Evolutionary conservation across 1,140 invertebrate genomes (phyloP).

Genomic region (Caenorhabditis remanei): DNA sequence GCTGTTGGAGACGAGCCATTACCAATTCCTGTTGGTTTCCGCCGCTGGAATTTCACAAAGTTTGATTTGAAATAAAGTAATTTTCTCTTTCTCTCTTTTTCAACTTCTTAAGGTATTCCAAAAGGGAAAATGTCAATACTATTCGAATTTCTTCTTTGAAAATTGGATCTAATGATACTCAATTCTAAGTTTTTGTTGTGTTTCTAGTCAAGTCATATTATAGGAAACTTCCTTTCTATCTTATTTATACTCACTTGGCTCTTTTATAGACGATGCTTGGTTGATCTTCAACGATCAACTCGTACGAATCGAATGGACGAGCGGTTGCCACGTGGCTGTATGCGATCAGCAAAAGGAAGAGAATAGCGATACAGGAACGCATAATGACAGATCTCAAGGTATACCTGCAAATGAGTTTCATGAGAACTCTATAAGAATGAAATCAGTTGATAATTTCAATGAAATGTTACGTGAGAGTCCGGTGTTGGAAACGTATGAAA

Average conservation of each 20-base stretch:
- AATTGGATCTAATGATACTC: too few relatives aligned
- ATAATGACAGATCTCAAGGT: slow-evolving; percentile 28
- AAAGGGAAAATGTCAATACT: too few relatives aligned
- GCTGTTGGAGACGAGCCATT: slow-evolving; percentile 46
- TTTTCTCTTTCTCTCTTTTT: too few relatives aligned
- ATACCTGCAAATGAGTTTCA: slow-evolving; percentile 1
- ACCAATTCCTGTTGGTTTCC: slow-evolving; percentile 36
- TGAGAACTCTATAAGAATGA: not conserved
- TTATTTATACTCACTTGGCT: slow-evolving; percentile 9
- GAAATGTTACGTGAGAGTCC: not conserved
- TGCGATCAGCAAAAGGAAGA: slow-evolving; percentile 27
- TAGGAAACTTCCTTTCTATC: too few relatives aligned
- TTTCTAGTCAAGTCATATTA: too few relatives aligned
- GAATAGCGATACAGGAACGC: slow-evolving; percentile 19
- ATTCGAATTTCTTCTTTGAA: too few relatives aligned
- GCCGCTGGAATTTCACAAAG: not conserved
- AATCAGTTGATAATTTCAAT: not conserved
- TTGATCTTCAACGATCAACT: not conserved
- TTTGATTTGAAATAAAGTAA: too few relatives aligned
- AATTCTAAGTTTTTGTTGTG: too few relatives aligned
- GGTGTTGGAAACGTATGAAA: not conserved
- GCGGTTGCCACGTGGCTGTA: not conserved
- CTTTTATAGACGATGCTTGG: slow-evolving; percentile 18
- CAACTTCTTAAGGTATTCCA: too few relatives aligned
- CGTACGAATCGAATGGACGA: slow-evolving; percentile 10